phyloP scores from a whole-genome alignment of 92 coral and sea anemone genomes.

The Zoanthus sociatus region DNA sequence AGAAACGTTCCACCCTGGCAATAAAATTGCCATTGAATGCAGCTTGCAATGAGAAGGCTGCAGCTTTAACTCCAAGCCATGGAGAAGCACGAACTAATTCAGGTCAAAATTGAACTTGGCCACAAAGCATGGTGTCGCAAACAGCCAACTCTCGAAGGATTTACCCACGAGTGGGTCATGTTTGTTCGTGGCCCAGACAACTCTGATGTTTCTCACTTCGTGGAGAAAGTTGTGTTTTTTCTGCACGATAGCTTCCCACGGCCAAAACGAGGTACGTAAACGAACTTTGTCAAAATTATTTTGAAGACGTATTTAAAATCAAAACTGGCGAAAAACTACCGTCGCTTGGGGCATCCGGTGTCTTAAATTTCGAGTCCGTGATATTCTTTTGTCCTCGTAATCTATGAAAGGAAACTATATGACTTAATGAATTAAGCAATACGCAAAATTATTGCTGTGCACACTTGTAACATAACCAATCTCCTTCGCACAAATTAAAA shows the following conservation, averaged over 20 bases:
- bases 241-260: constrained; percentile 94
- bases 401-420: background rate
- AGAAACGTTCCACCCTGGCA: constrained; percentile 22
- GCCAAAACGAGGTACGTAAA: constrained; percentile 91
- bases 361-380: background rate
- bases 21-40: background rate
- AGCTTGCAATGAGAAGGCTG: constrained; percentile 13
- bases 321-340: background rate
- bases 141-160: constrained; percentile 88
- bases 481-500: background rate
- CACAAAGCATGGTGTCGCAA: constrained; percentile 94
- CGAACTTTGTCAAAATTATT: background rate
- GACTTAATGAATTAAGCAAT: constrained; percentile 18
- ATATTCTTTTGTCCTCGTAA: constrained; percentile 15
- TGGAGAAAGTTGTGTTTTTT: constrained; percentile 93
- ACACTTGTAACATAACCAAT: constrained; percentile 3
- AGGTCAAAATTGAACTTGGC: constrained; percentile 96
- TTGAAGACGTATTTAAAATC: background rate
- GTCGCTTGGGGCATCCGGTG: background rate
- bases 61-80: background rate
- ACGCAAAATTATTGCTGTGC: constrained; percentile 7
- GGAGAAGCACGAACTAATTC: constrained; percentile 61
- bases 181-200: constrained; percentile 95
- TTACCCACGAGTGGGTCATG: constrained; percentile 95
- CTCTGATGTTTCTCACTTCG: constrained; percentile 95